phyloP scores from a whole-genome alignment of 2,797 vertebrate genomes.

The Neostethus bicornis region DNA sequence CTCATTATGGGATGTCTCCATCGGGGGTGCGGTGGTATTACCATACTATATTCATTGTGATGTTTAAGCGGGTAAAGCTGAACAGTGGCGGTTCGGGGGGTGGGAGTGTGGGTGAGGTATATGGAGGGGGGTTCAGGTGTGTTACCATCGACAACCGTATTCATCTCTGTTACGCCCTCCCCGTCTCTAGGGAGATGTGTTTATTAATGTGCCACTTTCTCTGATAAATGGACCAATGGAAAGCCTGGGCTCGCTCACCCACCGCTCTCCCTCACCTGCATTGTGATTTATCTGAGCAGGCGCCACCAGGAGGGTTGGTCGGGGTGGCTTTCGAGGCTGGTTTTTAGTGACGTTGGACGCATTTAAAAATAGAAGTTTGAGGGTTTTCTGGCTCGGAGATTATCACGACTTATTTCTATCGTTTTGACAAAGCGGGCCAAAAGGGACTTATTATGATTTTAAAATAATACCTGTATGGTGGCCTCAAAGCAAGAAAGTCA shows the following conservation, averaged over 20 bases:
- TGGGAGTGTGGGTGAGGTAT: constrained; percentile 2
- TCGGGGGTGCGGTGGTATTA: constrained; percentile 28
- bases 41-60: constrained; percentile 40
- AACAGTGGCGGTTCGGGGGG: constrained; percentile 13
- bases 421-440: no score
- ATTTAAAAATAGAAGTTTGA: no score
- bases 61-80: constrained; percentile 40
- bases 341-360: no score
- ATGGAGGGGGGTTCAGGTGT: not conserved
- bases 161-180: constrained; percentile 88
- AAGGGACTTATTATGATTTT: no score
- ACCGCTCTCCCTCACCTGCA: constrained; percentile 28
- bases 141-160: constrained; percentile 84
- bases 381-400: no score
- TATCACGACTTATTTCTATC: no score
- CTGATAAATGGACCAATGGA: constrained; percentile 92
- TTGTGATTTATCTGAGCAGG: constrained; percentile 69
- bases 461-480: no score
- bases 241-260: constrained; percentile 81
- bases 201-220: constrained; percentile 93
- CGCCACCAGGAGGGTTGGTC: not conserved
- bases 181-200: constrained; percentile 90
- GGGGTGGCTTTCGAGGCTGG: constrained; percentile 8
- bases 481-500: no score
- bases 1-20: constrained; percentile 15